These are phyloP conservation scores for Harpagoxenus sublaevis DNA, from an alignment of 2,888 invertebrate genomes.

Conservation along the genomic window DNA sequence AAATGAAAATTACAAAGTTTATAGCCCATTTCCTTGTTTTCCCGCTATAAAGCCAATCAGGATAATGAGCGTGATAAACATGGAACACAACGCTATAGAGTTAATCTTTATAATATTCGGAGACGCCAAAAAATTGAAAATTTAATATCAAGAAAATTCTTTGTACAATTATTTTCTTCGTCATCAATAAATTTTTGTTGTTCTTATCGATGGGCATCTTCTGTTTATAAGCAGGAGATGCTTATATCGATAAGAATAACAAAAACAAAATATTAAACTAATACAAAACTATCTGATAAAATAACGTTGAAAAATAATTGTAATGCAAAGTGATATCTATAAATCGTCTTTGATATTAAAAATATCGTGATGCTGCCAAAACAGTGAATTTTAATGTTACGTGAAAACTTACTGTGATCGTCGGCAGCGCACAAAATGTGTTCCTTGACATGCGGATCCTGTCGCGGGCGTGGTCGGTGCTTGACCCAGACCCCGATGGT, in stretches of 20 bases:
- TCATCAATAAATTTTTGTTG: background rate
- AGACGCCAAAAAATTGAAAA: background rate
- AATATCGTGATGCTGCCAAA: background rate
- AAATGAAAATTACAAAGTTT: constrained; percentile 23
- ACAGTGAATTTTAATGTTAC: background rate
- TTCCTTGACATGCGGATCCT: constrained; percentile 97
- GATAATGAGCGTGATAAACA: background rate
- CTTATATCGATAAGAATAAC: background rate
- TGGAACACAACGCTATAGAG: background rate
- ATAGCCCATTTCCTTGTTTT: background rate
- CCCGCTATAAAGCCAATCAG: constrained; percentile 4
- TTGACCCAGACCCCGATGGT: constrained; percentile 98
- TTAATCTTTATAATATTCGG: constrained; percentile 13
- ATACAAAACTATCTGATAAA: background rate
- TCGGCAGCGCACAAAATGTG: constrained; percentile 99
- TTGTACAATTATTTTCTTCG: background rate
- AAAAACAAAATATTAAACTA: constrained; percentile 18
- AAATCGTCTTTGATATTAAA: background rate
- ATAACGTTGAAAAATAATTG: constrained; percentile 3
- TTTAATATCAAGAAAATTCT: background rate
- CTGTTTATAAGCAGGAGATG: background rate
- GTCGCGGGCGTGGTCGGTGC: constrained; percentile 93
- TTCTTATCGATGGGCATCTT: background rate
- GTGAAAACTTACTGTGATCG: constrained; percentile 94
- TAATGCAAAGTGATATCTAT: background rate